Conservation (phyloP, 2,113 vertebrate genomes). For the Piprites chloris region DNA sequence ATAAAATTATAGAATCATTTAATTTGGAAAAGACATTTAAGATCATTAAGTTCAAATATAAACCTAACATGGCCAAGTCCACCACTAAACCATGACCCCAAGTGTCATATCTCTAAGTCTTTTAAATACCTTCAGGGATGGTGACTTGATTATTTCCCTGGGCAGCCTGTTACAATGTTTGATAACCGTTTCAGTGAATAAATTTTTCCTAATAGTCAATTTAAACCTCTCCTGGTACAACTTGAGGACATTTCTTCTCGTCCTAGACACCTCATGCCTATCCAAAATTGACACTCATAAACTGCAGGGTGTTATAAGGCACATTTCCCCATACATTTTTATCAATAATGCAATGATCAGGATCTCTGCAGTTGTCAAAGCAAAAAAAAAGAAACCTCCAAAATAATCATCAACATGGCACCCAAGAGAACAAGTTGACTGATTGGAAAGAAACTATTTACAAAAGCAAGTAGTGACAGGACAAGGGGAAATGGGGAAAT, state of each 20-base stretch:
- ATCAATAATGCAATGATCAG: neutral
- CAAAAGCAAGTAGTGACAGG: neutral
- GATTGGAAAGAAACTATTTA: neutral
- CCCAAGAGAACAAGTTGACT: neutral
- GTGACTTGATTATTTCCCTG: neutral
- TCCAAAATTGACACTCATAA: neutral
- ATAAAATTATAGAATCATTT: neutral
- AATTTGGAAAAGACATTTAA: neutral
- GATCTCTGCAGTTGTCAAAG: neutral
- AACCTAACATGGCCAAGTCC: neutral
- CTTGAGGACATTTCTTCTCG: neutral
- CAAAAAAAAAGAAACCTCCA: neutral
- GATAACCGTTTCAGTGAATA: neutral
- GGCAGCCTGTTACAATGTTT: neutral
- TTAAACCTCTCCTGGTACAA: neutral
- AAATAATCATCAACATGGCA: neutral
- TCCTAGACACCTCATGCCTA: neutral
- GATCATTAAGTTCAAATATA: neutral
- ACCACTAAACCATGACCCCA: neutral
- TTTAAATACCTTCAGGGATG: neutral
- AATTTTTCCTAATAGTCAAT: neutral
- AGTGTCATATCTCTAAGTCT: neutral
- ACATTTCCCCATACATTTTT: neutral
- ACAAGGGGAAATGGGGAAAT: neutral
- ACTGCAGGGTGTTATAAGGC: neutral